phyloP scores from a whole-genome alignment of 2,797 vertebrate genomes.

The Psittacula derbiana region DNA sequence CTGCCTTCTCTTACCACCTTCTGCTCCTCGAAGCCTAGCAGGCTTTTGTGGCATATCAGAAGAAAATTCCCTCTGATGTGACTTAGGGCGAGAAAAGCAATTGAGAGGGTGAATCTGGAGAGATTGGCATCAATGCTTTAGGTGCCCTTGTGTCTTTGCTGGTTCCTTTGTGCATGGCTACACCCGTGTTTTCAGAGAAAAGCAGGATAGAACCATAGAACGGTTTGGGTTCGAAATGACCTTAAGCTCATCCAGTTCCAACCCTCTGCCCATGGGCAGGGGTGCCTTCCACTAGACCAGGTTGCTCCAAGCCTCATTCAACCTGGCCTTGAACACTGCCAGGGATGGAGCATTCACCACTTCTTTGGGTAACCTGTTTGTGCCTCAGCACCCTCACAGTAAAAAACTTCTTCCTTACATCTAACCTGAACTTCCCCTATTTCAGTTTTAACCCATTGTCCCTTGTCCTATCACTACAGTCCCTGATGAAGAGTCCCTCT shows the following conservation, averaged over 20 bases:
- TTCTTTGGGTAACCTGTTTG: background rate
- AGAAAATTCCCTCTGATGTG: background rate
- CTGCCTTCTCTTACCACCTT: background rate
- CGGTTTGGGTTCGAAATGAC: background rate
- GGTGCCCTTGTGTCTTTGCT: background rate
- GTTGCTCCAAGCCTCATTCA: background rate
- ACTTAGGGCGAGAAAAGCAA: background rate
- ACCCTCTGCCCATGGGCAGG: background rate
- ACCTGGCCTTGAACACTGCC: background rate
- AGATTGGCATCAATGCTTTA: background rate
- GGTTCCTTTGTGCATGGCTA: background rate
- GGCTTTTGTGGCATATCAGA: constrained; percentile 5
- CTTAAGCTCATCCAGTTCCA: background rate
- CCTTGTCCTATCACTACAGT: background rate
- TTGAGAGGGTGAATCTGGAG: background rate
- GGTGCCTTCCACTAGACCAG: background rate
- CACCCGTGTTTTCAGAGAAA: background rate
- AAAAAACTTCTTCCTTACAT: background rate
- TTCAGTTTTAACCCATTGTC: background rate
- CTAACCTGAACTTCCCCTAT: background rate
- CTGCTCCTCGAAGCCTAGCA: constrained; percentile 8
- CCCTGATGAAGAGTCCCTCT: background rate
- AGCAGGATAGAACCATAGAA: background rate
- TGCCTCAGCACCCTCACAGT: background rate
- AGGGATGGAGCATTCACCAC: background rate